Evolutionary conservation across 2,113 vertebrate species (phyloP).

Genomic region (Paradoxurus hermaphroditus): DNA sequence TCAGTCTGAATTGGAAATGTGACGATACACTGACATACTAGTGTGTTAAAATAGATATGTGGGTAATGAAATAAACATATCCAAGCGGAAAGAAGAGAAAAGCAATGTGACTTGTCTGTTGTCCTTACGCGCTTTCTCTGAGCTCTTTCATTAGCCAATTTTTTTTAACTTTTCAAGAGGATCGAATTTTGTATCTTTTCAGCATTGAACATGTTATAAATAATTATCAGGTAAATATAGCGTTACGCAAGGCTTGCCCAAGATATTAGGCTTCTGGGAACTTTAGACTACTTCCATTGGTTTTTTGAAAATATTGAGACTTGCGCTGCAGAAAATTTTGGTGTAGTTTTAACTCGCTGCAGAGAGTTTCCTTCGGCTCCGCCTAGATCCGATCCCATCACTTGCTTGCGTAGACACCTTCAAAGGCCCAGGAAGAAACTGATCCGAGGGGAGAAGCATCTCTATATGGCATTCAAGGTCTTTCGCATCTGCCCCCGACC

Average conservation of each 20-base stretch:
- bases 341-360: neutral
- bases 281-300: constrained; percentile 35
- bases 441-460: neutral
- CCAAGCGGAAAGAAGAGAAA: constrained; percentile 57
- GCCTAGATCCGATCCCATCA: neutral
- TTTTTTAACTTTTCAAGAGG: constrained; percentile 17
- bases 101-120: constrained; percentile 50
- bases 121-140: constrained; percentile 55
- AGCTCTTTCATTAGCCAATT: neutral
- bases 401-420: neutral
- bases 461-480: neutral
- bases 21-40: constrained; percentile 34
- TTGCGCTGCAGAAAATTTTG: constrained; percentile 9
- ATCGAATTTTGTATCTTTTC: constrained; percentile 22
- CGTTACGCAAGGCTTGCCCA: neutral
- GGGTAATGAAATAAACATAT: constrained; percentile 57
- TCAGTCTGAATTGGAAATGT: constrained; percentile 51
- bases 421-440: neutral
- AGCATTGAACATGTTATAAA: neutral
- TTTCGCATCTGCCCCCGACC: neutral
- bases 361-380: neutral
- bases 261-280: neutral
- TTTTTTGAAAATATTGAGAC: neutral
- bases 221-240: constrained; percentile 50
- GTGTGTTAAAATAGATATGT: constrained; percentile 60